Base-by-base conservation (phyloP, 1,140 invertebrate species). In the Steinernema feltiae region DNA sequence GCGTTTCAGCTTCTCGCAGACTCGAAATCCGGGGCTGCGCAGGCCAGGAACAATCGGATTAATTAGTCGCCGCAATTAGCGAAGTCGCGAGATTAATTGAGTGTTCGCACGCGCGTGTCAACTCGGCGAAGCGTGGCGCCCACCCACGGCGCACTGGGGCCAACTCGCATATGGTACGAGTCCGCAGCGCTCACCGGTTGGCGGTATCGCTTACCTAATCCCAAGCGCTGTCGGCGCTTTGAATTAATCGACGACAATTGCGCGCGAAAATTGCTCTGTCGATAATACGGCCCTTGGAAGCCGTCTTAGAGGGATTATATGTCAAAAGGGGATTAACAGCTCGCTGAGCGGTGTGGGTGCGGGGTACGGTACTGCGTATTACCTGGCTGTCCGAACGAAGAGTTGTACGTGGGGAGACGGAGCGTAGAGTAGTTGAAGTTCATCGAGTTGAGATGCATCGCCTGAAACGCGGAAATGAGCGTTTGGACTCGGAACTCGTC, bases 211-310 rank as follows among this genome's bases (percentile, higher is more conserved):
- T 7, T 7, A 18, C 35, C 35, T 41, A 41, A 41, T 41, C 7
- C n/a, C n/a, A 41, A 21, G 7, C 53, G 53, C 53, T 63, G 7
- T 63, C 53, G 53, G 12, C 53, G 53, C n/a, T 41, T 41, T 7
- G 24, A 27, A 63, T 63, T 63, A 63, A 63, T 63, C 53, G 53
- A 27, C 53, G 7, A 3, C 7, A 63, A 21, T 7, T 15, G 53
- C 53, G 53, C 53, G 53, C n/a, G 53, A 63, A 63, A 63, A 63
- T 63, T 27, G 53, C 24, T 63, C 53, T 63, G 53, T 63, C 53
- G 53, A 63, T 63, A 63, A 63, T n/a, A n/a, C n/a, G n/a, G n/a
- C n/a, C n/a, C n/a, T n/a, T n/a, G n/a, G n/a, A n/a, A 63, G 12
- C 53, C 53, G 53, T 63, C 53, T 63, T 63, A 63, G 53, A 21